Conservation (phyloP, 2,797 vertebrate species). For the Leptodactylus fallax region DNA sequence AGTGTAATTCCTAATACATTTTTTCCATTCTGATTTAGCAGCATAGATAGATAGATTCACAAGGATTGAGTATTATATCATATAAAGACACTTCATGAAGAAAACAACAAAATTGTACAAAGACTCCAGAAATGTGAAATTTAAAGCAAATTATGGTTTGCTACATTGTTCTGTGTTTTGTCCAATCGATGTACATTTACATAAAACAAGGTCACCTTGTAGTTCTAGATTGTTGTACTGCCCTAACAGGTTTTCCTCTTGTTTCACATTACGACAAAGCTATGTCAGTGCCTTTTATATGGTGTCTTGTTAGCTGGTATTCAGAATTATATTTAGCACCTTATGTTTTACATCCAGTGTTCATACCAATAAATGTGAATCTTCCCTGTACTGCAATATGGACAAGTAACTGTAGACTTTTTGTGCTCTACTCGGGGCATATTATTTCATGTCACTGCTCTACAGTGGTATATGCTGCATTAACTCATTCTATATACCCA, state of each 20-base stretch:
- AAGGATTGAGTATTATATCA: neutral
- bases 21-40: neutral
- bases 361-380: neutral
- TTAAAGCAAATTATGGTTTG: neutral
- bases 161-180: neutral
- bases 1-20: too few species aligned
- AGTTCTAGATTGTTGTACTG: constrained; percentile 31
- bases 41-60: neutral
- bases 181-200: neutral
- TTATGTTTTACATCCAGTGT: constrained; percentile 18
- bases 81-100: neutral
- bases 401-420: neutral
- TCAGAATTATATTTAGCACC: constrained; percentile 34
- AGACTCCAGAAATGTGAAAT: neutral
- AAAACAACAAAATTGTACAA: neutral
- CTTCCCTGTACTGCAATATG: constrained; percentile 1
- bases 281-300: constrained; percentile 41
- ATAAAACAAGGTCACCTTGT: constrained; percentile 37
- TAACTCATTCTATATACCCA: too few species aligned
- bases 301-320: constrained; percentile 26
- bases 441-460: neutral
- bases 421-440: neutral
- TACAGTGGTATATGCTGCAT: too few species aligned
- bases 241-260: constrained; percentile 42
- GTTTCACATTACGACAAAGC: constrained; percentile 14